Evolutionary conservation across 2,113 vertebrate genomes (phyloP).

Genomic region (Nettapus auritus): DNA sequence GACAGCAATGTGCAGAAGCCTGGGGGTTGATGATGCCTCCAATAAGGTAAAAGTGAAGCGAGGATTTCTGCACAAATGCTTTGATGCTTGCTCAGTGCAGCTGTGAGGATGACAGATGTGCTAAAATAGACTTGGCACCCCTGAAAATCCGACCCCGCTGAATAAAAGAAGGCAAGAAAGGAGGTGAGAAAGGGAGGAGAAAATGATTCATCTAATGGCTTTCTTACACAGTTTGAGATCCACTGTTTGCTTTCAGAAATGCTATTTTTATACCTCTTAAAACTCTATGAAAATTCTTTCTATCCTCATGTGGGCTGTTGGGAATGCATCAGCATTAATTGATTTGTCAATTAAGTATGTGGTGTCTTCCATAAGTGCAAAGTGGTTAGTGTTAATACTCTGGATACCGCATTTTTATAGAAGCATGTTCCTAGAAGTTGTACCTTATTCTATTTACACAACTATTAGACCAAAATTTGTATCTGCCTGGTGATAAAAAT

Average conservation of each 20-base stretch:
- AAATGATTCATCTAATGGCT: not conserved
- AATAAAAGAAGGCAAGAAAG: not conserved
- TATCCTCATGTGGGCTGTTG: not conserved
- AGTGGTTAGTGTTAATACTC: not conserved
- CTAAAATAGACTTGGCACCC: not conserved
- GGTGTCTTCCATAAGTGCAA: not conserved
- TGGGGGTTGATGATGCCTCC: not conserved
- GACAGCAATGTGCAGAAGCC: not conserved
- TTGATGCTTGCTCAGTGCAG: slow-evolving; percentile 2
- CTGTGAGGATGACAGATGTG: not conserved
- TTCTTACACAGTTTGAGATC: not conserved
- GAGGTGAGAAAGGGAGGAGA: not conserved
- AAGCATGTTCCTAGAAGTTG: slow-evolving; percentile 1
- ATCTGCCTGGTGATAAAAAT: not conserved
- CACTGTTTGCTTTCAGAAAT: not conserved
- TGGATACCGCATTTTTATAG: not conserved
- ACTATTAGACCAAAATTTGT: not conserved
- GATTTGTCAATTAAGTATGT: not conserved
- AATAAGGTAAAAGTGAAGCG: not conserved
- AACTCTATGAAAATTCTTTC: not conserved
- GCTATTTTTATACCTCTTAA: not conserved
- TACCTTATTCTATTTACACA: not conserved
- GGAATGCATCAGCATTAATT: slow-evolving; percentile 4
- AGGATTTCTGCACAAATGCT: not conserved
- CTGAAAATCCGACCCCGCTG: not conserved